Base-by-base conservation (phyloP, 2,888 invertebrate genomes). In the Hypena proboscidalis region DNA sequence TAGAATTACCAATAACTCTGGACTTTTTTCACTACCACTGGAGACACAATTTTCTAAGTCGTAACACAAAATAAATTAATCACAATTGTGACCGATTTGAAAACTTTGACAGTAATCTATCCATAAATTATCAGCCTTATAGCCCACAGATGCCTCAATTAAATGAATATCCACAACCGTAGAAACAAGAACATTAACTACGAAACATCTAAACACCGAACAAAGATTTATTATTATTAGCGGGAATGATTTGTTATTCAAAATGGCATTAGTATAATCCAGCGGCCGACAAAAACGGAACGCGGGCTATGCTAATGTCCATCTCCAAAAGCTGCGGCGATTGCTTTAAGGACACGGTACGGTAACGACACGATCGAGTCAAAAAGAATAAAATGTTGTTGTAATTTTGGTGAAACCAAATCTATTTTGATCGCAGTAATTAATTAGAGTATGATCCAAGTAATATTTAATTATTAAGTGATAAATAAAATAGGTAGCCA, bases 201-300 rank as follows among this genome's bases (percentile, higher is more conserved):
- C 30, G 22, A 38, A 23, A 38, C 11, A 21, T 31, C 39, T 31
- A 26, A 39, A 40, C 8, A 32, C 3, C 19, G 27, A 36, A 53
- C 40, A 13, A 27, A 33, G 37, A 63, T 59, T 55, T 54, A 49
- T 43, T 58, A 39, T 45, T 62, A 58, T 47, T 63, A 36, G 27
- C 30, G 23, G n/a, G 23, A 35, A 42, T 33, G 23, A 56, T 61
- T 64, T 61, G 61, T 57, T 61, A 61, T 61, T 64, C 65, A 65
- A 60, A 61, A 52, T 32, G 39, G 35, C 43, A 60, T 64, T 57
- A 49, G 40, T 33, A 42, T 41, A 45, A 56, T 47, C 40, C 37
- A 26, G 23, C 42, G 31, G 27, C 21, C 20, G 11, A 26, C 26
- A 46, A 57, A 56, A 64, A 49, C 52, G 43, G 33, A 59, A 47